phyloP scores from a whole-genome alignment of 1,140 invertebrate species.

The Mylabris phalerata region DNA sequence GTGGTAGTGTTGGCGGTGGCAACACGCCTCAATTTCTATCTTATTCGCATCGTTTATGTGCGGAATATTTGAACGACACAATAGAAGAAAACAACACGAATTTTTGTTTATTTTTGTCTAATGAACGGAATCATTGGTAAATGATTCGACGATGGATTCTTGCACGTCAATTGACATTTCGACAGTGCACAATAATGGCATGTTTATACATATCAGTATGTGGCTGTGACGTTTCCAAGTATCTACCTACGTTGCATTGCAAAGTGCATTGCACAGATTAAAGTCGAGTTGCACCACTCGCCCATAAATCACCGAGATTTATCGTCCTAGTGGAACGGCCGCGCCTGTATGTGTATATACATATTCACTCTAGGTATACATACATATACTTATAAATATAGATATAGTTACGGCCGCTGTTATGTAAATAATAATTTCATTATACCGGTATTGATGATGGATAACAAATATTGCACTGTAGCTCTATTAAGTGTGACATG shows the following conservation, averaged over 20 bases:
- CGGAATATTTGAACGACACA: not conserved
- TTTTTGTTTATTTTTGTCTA: constrained; percentile 21
- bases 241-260: not conserved
- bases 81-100: constrained; percentile 6
- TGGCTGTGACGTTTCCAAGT: no score
- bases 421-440: constrained; percentile 29
- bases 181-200: no score
- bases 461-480: constrained; percentile 16
- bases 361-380: no score
- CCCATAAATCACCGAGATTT: constrained; percentile 24
- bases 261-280: constrained; percentile 24
- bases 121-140: constrained; percentile 2
- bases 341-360: constrained; percentile 16
- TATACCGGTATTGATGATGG: constrained; percentile 21
- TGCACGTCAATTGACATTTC: no score
- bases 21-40: constrained; percentile 2
- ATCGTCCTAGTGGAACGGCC: constrained; percentile 19
- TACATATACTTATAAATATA: no score
- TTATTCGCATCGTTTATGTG: not conserved
- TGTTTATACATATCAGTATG: no score
- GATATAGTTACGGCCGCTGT: constrained; percentile 6
- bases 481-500: constrained; percentile 14
- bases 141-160: not conserved
- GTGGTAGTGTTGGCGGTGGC: constrained; percentile 8
- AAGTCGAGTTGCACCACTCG: constrained; percentile 17